phyloP scores from a whole-genome alignment of 1,140 invertebrate genomes.

The Drosophila varians region DNA sequence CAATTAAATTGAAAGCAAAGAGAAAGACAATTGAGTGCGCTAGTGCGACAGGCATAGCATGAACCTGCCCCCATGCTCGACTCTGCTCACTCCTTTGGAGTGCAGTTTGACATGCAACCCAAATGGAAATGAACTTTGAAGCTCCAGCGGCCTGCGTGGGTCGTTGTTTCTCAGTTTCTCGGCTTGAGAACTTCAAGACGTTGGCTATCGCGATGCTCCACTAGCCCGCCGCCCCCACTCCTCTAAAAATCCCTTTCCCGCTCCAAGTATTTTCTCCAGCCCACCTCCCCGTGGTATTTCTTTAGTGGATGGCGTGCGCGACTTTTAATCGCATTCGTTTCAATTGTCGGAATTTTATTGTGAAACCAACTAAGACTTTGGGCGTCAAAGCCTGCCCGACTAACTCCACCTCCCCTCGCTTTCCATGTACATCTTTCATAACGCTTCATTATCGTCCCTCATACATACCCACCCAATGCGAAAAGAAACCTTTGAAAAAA shows the following conservation, averaged over 20 bases:
- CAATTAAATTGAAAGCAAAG: conserved; percentile 78
- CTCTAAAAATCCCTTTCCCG: neutral
- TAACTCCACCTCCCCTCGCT: neutral
- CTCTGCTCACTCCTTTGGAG: neutral
- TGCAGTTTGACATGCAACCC: conserved; percentile 67
- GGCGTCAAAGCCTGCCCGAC: conserved; percentile 35
- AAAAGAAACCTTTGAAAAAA: conserved; percentile 51
- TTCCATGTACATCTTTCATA: conserved; percentile 55
- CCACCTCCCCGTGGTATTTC: conserved; percentile 21
- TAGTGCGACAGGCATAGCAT: neutral
- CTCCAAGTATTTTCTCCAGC: neutral
- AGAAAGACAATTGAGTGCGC: conserved; percentile 26
- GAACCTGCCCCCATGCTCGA: conserved; percentile 19
- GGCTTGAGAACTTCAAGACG: conserved; percentile 43
- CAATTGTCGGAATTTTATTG: conserved; percentile 79
- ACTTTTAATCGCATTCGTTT: conserved; percentile 80
- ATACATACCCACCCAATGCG: conserved; percentile 22
- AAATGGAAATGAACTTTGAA: conserved; percentile 76
- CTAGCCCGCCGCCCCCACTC: conserved; percentile 28
- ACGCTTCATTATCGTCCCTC: conserved; percentile 50
- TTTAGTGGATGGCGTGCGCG: conserved; percentile 57
- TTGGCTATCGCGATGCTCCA: conserved; percentile 72
- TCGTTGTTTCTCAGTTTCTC: conserved; percentile 30
- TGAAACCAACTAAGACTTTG: conserved; percentile 66
- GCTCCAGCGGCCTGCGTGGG: conserved; percentile 58